Evolutionary conservation across 2,888 invertebrate species (phyloP).

Genomic region (Cryptus viduatorius): DNA sequence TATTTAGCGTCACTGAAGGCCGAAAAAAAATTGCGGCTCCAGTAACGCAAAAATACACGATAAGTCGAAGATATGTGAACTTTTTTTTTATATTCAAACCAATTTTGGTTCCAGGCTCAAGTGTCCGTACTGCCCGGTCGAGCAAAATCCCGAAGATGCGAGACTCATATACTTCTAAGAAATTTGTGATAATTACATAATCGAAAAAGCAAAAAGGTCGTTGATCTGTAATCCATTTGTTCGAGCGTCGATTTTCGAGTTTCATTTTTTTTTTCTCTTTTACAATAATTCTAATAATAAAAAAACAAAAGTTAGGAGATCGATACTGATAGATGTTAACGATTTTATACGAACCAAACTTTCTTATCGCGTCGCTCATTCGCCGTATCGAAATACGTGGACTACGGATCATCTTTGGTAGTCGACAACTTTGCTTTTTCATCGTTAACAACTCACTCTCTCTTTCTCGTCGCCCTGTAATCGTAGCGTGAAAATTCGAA

Average conservation of each 20-base stretch:
- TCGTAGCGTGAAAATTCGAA: not conserved
- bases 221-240: slow-evolving; percentile 22
- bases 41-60: slow-evolving; percentile 65
- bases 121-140: slow-evolving; percentile 99
- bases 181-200: slow-evolving; percentile 76
- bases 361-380: not conserved
- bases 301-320: slow-evolving; percentile 10
- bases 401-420: not conserved
- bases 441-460: not conserved
- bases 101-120: slow-evolving; percentile 91
- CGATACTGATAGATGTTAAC: slow-evolving; percentile 5
- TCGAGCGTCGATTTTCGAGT: not conserved
- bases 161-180: slow-evolving; percentile 95
- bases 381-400: not conserved
- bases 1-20: not conserved
- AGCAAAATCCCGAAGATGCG: slow-evolving; percentile 97
- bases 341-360: slow-evolving; percentile 10
- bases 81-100: slow-evolving; percentile 71
- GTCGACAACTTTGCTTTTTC: slow-evolving; percentile 20
- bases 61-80: slow-evolving; percentile 79
- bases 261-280: slow-evolving; percentile 4
- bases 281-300: not conserved
- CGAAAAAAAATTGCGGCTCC: slow-evolving; percentile 53
- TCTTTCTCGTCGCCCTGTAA: not conserved
- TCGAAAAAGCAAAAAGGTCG: slow-evolving; percentile 33